phyloP scores from a whole-genome alignment of 2,888 invertebrate genomes.

The Argynnis bischoffii region DNA sequence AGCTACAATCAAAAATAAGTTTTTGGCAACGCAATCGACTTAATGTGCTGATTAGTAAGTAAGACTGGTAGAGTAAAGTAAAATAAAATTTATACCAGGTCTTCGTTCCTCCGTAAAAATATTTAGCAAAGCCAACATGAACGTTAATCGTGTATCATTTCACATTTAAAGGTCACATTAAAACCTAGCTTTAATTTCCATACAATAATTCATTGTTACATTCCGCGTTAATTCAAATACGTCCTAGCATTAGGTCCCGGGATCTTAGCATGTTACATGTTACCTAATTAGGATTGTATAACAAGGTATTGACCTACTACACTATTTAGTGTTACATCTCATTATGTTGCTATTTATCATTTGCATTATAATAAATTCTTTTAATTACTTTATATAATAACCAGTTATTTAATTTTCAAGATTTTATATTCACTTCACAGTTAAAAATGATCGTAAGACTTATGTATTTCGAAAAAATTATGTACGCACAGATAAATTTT shows the following conservation, averaged over 20 bases:
- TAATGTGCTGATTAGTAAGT: too few relatives aligned
- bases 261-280: slow-evolving; percentile 39
- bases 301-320: slow-evolving; percentile 15
- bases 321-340: neutral
- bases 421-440: neutral
- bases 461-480: too few relatives aligned
- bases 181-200: slow-evolving; percentile 62
- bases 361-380: neutral
- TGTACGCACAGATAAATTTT: too few relatives aligned
- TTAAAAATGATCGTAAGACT: neutral
- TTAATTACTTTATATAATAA: too few relatives aligned
- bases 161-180: slow-evolving; percentile 30
- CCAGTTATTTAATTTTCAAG: too few relatives aligned
- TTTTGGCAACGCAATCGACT: too few relatives aligned
- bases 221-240: slow-evolving; percentile 67
- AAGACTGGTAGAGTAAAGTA: too few relatives aligned
- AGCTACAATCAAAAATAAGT: neutral
- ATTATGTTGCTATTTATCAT: neutral
- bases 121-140: slow-evolving; percentile 10
- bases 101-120: neutral
- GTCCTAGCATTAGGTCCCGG: slow-evolving; percentile 47
- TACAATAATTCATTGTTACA: slow-evolving; percentile 75
- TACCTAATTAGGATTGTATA: slow-evolving; percentile 34
- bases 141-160: slow-evolving; percentile 15
- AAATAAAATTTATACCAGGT: neutral